Percentiles rank a stretch among this genome's conserved stretches.
These are phyloP conservation scores for Sipha flava DNA, from an alignment of 1,140 invertebrate species.

Conservation along the genomic window DNA sequence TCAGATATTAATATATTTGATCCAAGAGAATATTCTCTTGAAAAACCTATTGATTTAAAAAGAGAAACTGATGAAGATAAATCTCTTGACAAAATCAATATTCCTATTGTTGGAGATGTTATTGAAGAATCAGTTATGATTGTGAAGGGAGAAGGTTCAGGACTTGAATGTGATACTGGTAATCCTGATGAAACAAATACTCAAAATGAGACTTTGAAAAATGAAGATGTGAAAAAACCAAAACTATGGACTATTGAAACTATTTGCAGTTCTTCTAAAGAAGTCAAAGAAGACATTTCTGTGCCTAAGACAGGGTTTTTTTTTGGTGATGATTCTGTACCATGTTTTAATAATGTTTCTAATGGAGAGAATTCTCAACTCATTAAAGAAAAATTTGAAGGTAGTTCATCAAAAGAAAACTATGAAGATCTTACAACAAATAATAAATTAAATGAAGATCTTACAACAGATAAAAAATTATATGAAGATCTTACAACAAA, in stretches of 20 bases:
- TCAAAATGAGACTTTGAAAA: constrained; percentile 56
- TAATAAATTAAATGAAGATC: neutral
- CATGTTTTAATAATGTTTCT: constrained; percentile 33
- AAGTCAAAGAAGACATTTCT: constrained; percentile 19
- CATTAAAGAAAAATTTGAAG: constrained; percentile 42
- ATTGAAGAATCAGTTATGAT: constrained; percentile 64
- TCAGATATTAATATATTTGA: neutral
- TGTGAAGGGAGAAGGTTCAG: constrained; percentile 61
- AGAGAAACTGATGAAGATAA: neutral
- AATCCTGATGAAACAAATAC: constrained; percentile 27
- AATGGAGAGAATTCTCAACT: constrained; percentile 40
- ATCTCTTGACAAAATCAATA: neutral
- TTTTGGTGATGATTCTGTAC: constrained; percentile 38
- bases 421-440: neutral
- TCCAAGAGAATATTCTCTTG: neutral
- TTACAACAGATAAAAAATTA: too few species aligned
- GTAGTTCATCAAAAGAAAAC: constrained; percentile 31
- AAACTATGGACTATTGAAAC: constrained; percentile 41
- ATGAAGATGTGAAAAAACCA: constrained; percentile 36
- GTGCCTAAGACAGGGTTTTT: constrained; percentile 34
- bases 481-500: neutral
- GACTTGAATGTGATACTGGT: constrained; percentile 45
- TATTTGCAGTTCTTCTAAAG: constrained; percentile 37
- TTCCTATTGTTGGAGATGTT: constrained; percentile 48
- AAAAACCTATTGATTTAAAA: neutral